Evolutionary conservation across 1,140 invertebrate species (phyloP).

Genomic region (Neuroterus valhalla): DNA sequence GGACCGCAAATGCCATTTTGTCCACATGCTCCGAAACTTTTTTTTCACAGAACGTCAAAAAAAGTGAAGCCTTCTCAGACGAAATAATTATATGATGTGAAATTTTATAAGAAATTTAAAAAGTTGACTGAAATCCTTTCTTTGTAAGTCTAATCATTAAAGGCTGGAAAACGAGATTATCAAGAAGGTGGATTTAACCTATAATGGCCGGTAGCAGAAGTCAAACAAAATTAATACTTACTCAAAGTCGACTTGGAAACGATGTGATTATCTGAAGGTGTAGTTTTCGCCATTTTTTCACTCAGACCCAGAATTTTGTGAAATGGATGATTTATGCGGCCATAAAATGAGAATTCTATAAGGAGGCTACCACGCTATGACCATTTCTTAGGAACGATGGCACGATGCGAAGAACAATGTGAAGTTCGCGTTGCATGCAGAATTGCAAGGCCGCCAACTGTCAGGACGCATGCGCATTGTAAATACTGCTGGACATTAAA

Average conservation of each 20-base stretch:
- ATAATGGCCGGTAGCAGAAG: constrained; percentile 36
- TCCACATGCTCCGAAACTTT: too few relatives aligned
- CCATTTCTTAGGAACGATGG: constrained; percentile 23
- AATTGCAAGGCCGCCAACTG: too few relatives aligned
- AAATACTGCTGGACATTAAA: too few relatives aligned
- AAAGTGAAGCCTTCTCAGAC: too few relatives aligned
- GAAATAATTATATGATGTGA: too few relatives aligned
- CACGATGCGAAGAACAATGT: background rate
- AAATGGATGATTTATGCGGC: constrained; percentile 1
- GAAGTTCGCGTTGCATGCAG: too few relatives aligned
- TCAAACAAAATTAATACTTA: constrained; percentile 32
- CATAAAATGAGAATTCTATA: constrained; percentile 26
- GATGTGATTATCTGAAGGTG: constrained; percentile 34
- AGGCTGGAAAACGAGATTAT: background rate
- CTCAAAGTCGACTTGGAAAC: constrained; percentile 43
- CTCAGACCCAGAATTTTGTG: background rate
- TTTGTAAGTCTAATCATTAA: background rate
- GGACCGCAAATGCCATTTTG: too few relatives aligned
- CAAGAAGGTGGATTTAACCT: constrained; percentile 42
- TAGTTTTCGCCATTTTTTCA: constrained; percentile 46
- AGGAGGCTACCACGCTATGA: constrained; percentile 27
- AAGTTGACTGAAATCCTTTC: background rate
- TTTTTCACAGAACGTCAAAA: too few relatives aligned
- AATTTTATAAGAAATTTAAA: background rate
- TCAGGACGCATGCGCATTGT: too few relatives aligned